These are phyloP conservation scores for Drosophila borborema DNA, from an alignment of 2,888 invertebrate species.

Conservation along the genomic window DNA sequence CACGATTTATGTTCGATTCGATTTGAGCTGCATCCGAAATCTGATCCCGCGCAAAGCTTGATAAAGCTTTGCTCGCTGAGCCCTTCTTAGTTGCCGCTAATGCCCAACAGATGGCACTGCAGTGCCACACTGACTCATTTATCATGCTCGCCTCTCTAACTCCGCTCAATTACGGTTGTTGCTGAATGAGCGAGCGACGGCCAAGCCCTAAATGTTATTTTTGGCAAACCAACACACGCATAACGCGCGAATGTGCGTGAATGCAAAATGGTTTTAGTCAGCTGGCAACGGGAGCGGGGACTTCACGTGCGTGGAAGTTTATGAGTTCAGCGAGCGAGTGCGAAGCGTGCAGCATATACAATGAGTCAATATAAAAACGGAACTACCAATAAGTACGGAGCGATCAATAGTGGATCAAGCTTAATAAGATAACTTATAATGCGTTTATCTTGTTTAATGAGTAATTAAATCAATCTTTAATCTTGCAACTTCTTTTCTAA, in stretches of 20 bases:
- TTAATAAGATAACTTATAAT: background rate
- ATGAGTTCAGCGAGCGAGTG: constrained; percentile 49
- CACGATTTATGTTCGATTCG: constrained; percentile 37
- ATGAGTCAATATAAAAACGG: constrained; percentile 25
- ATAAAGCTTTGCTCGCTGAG: constrained; percentile 48
- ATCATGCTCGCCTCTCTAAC: constrained; percentile 35
- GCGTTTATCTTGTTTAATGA: background rate
- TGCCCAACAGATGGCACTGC: constrained; percentile 69
- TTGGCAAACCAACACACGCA: constrained; percentile 29
- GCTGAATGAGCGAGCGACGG: constrained; percentile 26
- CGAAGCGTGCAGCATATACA: constrained; percentile 36
- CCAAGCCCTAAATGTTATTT: constrained; percentile 53
- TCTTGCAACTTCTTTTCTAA: background rate
- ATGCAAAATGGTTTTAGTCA: background rate
- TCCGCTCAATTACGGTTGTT: constrained; percentile 31
- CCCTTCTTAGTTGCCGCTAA: constrained; percentile 54
- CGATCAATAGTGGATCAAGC: constrained; percentile 6
- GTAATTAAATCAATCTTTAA: background rate
- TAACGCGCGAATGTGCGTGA: constrained; percentile 8
- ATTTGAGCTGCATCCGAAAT: constrained; percentile 23
- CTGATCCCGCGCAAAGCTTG: constrained; percentile 65
- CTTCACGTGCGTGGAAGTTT: constrained; percentile 39
- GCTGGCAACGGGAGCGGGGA: background rate
- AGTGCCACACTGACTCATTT: constrained; percentile 28
- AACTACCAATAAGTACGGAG: background rate